Evolutionary conservation across 2,888 invertebrate species (phyloP), one percentile per base, ranked within the genome.

Genomic region (Dugesia japonica): DNA sequence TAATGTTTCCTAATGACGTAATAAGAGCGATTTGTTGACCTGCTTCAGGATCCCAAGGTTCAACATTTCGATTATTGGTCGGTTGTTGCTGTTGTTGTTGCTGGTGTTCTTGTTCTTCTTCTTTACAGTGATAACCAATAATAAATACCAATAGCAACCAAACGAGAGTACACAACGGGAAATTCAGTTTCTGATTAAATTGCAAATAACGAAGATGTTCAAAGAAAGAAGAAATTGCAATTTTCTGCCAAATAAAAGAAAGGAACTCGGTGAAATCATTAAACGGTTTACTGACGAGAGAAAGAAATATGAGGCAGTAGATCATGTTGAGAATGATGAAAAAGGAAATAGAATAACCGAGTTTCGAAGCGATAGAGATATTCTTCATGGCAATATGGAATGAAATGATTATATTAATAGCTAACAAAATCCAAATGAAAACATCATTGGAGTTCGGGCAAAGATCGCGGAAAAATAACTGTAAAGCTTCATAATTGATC

Each of bases 361-460:
- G 38, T 38, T 38, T 38, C 17, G 17, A 38, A 38, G 38, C 38
- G 9, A 38, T 38, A 9, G 38, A 38, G 17, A 9, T 17, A 13
- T 38, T 17, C 17, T 38, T 9, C 13, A 38, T 9, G 38, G 13
- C 38, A 38, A 38, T 38, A 13, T 38, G 38, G 38, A 38, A 38
- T 38, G 38, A 38, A 17, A 38, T 38, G 17, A 38, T 9, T 38
- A 38, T 13, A 38, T 38, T 38, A n/a, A 71, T 26, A 71, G 9
- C 23, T 23, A 85, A 79, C 42, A 87, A 81, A 79, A 84, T 85
- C 72, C 84, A 80, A 13, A 86, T 81, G 80, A 87, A 87, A 17
- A 86, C 81, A 81, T 87, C 87, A 81, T 87, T 87, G 78, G 85
- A 82, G 81, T 86, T 86, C 0, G 87, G 87, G 79, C 85, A 84